Conservation (phyloP, 2,797 vertebrate genomes). For the Pagetopsis macropterus region DNA sequence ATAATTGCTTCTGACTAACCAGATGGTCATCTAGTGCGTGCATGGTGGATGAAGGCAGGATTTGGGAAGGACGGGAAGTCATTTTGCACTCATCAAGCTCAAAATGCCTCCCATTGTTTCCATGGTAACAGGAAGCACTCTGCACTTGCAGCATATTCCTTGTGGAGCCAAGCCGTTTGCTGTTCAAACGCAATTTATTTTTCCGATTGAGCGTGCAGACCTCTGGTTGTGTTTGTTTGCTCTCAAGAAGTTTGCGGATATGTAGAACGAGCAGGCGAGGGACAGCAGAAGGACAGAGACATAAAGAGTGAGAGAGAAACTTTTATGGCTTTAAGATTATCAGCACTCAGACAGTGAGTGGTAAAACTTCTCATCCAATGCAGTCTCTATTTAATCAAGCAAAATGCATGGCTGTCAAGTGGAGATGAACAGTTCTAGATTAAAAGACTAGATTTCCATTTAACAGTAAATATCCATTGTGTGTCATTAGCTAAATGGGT, state of each 20-base stretch:
- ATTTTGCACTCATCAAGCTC: slow-evolving; percentile 49
- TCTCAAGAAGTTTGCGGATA: slow-evolving; percentile 57
- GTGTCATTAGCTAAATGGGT: slow-evolving; percentile 59
- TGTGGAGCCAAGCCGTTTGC: slow-evolving; percentile 36
- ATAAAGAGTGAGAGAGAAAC: slow-evolving; percentile 36
- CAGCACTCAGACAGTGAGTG: slow-evolving; percentile 34
- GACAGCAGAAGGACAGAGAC: slow-evolving; percentile 22
- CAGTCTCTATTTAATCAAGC: slow-evolving; percentile 56
- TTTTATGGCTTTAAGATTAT: slow-evolving; percentile 60
- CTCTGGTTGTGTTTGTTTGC: slow-evolving; percentile 54
- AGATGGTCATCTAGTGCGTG: slow-evolving; percentile 19
- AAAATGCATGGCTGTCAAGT: slow-evolving; percentile 40
- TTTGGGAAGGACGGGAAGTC: slow-evolving; percentile 21
- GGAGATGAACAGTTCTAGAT: slow-evolving; percentile 10
- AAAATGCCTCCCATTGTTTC: slow-evolving; percentile 69
- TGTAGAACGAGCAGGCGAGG: not conserved
- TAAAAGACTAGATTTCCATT: slow-evolving; percentile 45
- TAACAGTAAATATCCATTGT: slow-evolving; percentile 55
- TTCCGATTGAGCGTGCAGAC: slow-evolving; percentile 42
- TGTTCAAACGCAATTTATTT: slow-evolving; percentile 60
- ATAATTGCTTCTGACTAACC: slow-evolving; percentile 1
- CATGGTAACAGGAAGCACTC: slow-evolving; percentile 78
- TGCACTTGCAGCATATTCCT: slow-evolving; percentile 54
- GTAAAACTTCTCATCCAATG: slow-evolving; percentile 24
- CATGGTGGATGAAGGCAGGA: slow-evolving; percentile 15